These are phyloP conservation scores for Hypotaenidia okinawae DNA, from an alignment of 2,797 vertebrate genomes.

Conservation along the genomic window DNA sequence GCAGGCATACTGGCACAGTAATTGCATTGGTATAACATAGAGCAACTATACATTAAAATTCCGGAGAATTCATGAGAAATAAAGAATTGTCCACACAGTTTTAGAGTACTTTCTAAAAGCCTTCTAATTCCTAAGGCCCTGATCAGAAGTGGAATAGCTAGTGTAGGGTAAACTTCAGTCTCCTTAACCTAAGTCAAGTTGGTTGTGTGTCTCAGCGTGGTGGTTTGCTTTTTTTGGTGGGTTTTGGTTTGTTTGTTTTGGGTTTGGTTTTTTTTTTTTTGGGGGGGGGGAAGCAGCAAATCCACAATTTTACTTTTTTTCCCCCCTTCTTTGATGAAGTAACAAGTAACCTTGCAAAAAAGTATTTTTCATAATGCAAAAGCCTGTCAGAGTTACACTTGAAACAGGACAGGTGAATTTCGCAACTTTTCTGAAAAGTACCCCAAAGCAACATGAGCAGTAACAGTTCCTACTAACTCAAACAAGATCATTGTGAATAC, in stretches of 20 bases:
- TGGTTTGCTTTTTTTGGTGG: too few species aligned
- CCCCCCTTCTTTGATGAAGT: neutral
- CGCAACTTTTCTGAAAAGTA: neutral
- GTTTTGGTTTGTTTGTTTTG: neutral
- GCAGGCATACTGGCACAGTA: neutral
- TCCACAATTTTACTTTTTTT: neutral
- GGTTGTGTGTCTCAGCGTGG: neutral
- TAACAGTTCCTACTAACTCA: neutral
- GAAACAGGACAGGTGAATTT: neutral
- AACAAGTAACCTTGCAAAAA: neutral
- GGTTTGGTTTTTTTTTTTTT: too few species aligned
- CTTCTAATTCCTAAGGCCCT: neutral
- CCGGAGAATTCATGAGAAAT: neutral
- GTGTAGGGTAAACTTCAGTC: neutral
- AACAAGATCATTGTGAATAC: neutral
- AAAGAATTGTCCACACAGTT: neutral
- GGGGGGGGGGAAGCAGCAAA: rapidly evolving
- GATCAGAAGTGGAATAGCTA: neutral
- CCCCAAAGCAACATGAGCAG: neutral
- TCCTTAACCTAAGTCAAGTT: neutral
- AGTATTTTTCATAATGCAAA: neutral
- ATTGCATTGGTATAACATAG: neutral
- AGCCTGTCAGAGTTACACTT: neutral
- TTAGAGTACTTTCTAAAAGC: neutral
- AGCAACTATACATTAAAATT: neutral